Base-by-base conservation (phyloP, 2,888 invertebrate genomes). In the Julus scanicus region DNA sequence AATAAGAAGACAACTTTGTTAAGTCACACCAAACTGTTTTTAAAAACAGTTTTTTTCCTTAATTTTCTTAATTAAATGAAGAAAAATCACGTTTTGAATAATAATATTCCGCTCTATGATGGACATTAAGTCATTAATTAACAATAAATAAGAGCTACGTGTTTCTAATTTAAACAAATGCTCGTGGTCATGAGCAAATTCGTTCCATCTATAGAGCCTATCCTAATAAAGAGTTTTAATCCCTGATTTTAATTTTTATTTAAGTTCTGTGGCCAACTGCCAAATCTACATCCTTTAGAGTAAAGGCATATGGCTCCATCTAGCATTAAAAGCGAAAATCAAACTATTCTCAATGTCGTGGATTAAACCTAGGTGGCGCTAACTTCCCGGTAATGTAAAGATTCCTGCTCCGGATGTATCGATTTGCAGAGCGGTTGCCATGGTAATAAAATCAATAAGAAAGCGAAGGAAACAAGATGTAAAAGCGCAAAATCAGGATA, bases 401-500 rank as follows among this genome's bases (percentile, higher is more conserved):
- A 6, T n/a, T 20, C n/a, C 71, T 8, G 8, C 71, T 9, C n/a
- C 8, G 71, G 29, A 9, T n/a, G 71, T 71, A 71, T 71, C 71
- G 71, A 71, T 71, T 71, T 9, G 29, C 29, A 1, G 29, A 20
- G 71, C 71, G 20, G 71, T 71, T 71, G 71, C 71, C 71, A 71
- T 71, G 71, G 71, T 11, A 71, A 29, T 71, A 71, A 71, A 71
- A 71, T 71, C 71, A 71, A 71, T 71, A 71, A 20, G 71, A 71
- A 20, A 71, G 71, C 71, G 29, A 6, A 29, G 71, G 71, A 71
- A 71, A 71, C 71, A 71, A 20, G 71, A 71, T 71, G 71, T 71
- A 29, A 71, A 71, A 17, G 71, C 71, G 71, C 71, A 71, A 71
- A 71, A 71, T 71, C 71, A 71, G 71, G 71, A 71, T n/a, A 71